These are phyloP conservation scores for Indicator indicator DNA, from an alignment of 2,113 vertebrate species.

Conservation along the genomic window DNA sequence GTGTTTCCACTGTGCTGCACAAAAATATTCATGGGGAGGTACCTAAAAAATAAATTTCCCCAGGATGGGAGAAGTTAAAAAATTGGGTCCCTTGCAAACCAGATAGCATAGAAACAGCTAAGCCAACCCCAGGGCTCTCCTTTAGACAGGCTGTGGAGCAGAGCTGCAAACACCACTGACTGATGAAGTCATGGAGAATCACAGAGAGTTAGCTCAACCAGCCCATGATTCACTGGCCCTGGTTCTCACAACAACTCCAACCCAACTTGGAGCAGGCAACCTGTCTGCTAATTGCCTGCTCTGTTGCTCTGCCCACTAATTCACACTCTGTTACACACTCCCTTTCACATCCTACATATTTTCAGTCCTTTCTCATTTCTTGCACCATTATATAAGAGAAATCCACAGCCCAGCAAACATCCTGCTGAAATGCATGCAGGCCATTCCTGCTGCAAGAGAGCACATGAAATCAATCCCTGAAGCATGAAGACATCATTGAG, in stretches of 20 bases:
- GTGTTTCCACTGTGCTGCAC: not conserved
- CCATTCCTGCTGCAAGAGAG: not conserved
- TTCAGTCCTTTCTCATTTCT: constrained; percentile 14
- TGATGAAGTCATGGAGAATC: constrained; percentile 60
- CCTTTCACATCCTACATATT: not conserved
- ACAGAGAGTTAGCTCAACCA: constrained; percentile 14
- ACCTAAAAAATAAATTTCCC: not conserved
- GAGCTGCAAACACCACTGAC: constrained; percentile 3
- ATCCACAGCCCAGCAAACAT: not conserved
- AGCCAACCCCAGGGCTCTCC: constrained; percentile 36
- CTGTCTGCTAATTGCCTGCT: not conserved
- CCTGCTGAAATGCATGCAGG: not conserved
- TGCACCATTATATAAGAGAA: not conserved
- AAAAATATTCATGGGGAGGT: fast-evolving
- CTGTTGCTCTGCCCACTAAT: constrained; percentile 11
- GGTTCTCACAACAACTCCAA: not conserved
- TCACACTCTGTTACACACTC: not conserved
- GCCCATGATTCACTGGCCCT: constrained; percentile 35
- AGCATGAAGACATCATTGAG: not conserved
- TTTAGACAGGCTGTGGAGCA: constrained; percentile 27
- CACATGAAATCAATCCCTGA: not conserved
- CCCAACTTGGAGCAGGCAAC: not conserved
- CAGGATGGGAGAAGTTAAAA: not conserved
- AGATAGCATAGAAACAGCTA: constrained; percentile 59
- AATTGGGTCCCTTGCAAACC: not conserved